phyloP scores from a whole-genome alignment of 2,113 vertebrate species.

The Beaufortia kweichowensis region DNA sequence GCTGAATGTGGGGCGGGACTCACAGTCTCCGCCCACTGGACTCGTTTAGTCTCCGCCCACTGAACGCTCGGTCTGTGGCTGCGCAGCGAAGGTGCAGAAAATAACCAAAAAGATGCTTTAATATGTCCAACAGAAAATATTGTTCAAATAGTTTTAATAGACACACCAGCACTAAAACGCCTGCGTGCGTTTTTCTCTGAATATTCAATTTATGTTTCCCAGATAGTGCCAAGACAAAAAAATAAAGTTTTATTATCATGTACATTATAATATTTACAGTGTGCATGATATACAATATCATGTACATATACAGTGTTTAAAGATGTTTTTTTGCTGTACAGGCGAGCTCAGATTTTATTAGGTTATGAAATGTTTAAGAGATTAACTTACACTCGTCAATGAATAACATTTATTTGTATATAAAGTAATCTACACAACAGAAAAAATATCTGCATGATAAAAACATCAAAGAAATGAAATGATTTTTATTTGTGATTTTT shows the following conservation, averaged over 20 bases:
- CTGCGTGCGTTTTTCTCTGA: no score
- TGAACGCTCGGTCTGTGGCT: background rate
- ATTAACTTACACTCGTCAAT: background rate
- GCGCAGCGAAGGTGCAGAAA: no score
- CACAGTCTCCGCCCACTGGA: background rate
- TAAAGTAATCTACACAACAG: background rate
- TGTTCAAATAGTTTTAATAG: no score
- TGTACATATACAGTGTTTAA: no score
- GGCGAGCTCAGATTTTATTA: background rate
- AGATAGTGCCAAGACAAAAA: no score
- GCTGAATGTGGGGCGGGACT: background rate
- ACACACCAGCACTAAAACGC: no score
- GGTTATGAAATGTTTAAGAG: conserved; percentile 10
- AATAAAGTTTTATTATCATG: no score
- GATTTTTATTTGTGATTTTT: background rate
- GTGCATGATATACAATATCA: no score
- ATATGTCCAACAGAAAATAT: no score
- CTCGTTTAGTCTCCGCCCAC: background rate
- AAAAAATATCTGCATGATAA: background rate
- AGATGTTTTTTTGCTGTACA: background rate
- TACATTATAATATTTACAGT: no score
- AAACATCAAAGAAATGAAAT: conserved; percentile 4
- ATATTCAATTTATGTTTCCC: no score
- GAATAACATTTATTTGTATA: background rate
- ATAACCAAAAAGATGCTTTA: no score